These are phyloP conservation scores for Aptenodytes forsteri DNA, from an alignment of 2,113 vertebrate genomes.

Conservation along the genomic window DNA sequence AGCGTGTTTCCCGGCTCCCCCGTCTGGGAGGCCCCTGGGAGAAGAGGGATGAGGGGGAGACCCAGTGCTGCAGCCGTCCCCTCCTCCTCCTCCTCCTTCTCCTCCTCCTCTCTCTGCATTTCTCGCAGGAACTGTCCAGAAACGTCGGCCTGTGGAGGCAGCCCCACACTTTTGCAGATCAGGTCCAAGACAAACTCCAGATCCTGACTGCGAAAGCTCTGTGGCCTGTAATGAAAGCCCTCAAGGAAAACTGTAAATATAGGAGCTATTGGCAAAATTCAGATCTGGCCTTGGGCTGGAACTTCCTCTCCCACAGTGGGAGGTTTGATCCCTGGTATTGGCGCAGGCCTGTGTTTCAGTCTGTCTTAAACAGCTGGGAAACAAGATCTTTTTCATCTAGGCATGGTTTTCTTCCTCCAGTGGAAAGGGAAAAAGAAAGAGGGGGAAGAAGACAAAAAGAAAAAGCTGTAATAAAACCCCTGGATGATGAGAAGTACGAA, in stretches of 20 bases:
- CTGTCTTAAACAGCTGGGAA: not conserved
- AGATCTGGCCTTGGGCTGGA: conserved; percentile 4
- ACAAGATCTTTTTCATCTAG: not conserved
- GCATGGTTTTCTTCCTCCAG: not conserved
- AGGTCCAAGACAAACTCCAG: conserved; percentile 61
- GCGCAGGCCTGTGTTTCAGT: not conserved
- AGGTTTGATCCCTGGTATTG: not conserved
- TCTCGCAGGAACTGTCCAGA: not conserved
- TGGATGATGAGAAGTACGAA: accelerated
- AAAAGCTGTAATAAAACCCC: not conserved
- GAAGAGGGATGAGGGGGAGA: not conserved
- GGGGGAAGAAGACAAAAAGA: not conserved
- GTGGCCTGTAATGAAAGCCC: conserved; percentile 22
- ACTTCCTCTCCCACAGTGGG: not conserved
- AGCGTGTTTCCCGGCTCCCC: accelerated
- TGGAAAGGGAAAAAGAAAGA: not conserved
- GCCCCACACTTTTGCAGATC: not conserved
- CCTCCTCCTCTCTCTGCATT: not conserved
- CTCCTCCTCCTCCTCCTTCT: not conserved
- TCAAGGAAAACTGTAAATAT: conserved; percentile 36
- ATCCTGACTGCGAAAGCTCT: not conserved
- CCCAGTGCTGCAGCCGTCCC: not conserved
- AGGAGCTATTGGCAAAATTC: conserved; percentile 11
- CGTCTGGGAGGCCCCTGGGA: not conserved
- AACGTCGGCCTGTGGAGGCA: not conserved